Evolutionary conservation across 1,140 invertebrate species (phyloP).

Genomic region (Listronotus bonariensis): DNA sequence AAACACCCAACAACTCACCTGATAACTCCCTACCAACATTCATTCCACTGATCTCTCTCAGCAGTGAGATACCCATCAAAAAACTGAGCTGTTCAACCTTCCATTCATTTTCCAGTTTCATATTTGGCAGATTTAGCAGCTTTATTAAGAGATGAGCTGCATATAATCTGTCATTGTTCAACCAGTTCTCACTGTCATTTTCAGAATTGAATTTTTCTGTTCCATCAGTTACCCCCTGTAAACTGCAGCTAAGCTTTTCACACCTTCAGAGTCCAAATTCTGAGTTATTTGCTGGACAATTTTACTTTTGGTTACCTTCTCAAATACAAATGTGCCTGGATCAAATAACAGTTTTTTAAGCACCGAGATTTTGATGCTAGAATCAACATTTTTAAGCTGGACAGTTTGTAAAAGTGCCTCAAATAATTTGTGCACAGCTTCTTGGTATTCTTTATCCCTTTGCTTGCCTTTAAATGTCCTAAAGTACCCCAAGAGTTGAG

Average conservation of each 20-base stretch:
- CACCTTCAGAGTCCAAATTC: constrained; percentile 63
- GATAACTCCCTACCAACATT: constrained; percentile 63
- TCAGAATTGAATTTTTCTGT: constrained; percentile 57
- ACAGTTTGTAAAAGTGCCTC: constrained; percentile 59
- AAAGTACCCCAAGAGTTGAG: constrained; percentile 58
- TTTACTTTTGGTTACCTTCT: constrained; percentile 69
- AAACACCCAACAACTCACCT: constrained; percentile 57
- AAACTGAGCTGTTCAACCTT: constrained; percentile 67
- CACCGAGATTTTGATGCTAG: constrained; percentile 60
- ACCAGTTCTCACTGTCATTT: constrained; percentile 61
- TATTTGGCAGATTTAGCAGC: constrained; percentile 65
- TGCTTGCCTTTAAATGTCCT: constrained; percentile 59
- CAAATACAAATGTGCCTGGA: constrained; percentile 71
- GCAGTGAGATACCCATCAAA: constrained; percentile 67
- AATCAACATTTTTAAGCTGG: constrained; percentile 57
- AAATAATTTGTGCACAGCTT: constrained; percentile 60
- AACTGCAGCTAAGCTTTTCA: constrained; percentile 65
- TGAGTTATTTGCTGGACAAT: constrained; percentile 65
- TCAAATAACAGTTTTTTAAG: constrained; percentile 67
- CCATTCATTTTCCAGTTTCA: constrained; percentile 66
- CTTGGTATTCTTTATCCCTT: constrained; percentile 56
- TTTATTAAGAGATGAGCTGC: constrained; percentile 68
- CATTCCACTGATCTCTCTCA: constrained; percentile 59
- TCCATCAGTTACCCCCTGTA: constrained; percentile 64
- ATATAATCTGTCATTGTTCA: constrained; percentile 69